Percentiles rank a stretch among this genome's conserved stretches.
These are phyloP conservation scores for Ictidomys tridecemlineatus DNA, from an alignment of 2,113 vertebrate genomes.

Conservation along the genomic window DNA sequence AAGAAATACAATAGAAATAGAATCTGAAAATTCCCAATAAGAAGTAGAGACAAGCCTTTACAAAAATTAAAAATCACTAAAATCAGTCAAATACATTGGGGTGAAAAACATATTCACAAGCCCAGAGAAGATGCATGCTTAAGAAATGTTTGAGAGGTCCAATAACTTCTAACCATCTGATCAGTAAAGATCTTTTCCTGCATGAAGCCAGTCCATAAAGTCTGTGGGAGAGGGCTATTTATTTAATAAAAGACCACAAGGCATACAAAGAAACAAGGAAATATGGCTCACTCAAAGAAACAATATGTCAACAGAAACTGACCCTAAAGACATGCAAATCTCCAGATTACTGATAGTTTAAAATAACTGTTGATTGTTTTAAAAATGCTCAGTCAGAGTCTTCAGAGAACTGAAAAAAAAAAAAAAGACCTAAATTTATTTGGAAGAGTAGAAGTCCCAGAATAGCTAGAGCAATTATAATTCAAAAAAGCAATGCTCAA, in stretches of 20 bases:
- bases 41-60: background rate
- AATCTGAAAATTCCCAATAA: background rate
- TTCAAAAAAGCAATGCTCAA: too few relatives aligned
- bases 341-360: conserved; percentile 3
- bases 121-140: background rate
- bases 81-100: background rate
- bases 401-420: too few relatives aligned
- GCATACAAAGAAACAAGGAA: background rate
- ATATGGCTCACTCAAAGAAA: background rate
- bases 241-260: background rate
- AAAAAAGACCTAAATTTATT: too few relatives aligned
- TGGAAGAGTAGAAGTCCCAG: too few relatives aligned
- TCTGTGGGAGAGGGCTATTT: background rate
- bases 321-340: background rate
- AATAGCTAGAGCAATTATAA: too few relatives aligned
- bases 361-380: background rate
- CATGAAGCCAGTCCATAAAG: background rate
- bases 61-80: background rate
- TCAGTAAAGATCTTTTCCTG: background rate
- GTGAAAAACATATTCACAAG: background rate
- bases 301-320: background rate
- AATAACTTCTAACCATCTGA: background rate
- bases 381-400: background rate
- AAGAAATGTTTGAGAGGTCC: background rate
- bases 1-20: background rate